These are phyloP conservation scores for Talpa occidentalis DNA, from an alignment of 2,113 vertebrate genomes.

Conservation along the genomic window DNA sequence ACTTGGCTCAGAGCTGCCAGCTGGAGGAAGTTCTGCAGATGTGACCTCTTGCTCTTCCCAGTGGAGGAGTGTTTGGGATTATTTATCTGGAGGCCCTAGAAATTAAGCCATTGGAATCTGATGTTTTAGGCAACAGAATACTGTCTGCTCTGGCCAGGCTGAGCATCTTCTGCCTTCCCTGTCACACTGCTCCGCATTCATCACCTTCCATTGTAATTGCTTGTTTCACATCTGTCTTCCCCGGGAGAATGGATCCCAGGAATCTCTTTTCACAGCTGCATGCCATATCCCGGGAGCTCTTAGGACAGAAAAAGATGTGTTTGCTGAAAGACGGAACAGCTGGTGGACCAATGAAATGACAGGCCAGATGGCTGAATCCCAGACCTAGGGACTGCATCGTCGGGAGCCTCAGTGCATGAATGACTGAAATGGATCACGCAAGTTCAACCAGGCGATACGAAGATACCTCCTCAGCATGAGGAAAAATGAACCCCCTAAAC, in stretches of 20 bases:
- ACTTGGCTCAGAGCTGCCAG: not conserved
- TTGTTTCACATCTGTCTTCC: slow-evolving; percentile 25
- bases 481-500: not conserved
- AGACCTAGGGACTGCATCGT: too few relatives aligned
- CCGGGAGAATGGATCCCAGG: not conserved
- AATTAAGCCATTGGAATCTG: slow-evolving; percentile 49
- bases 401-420: not conserved
- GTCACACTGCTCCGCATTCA: not conserved
- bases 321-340: not conserved
- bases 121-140: slow-evolving; percentile 42
- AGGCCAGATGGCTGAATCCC: not conserved
- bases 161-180: not conserved
- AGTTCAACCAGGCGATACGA: not conserved
- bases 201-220: not conserved
- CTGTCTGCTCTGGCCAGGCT: slow-evolving; percentile 1
- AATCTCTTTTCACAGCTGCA: not conserved
- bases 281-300: not conserved
- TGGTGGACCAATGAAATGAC: not conserved
- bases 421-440: not conserved
- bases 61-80: not conserved
- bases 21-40: not conserved
- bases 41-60: slow-evolving; percentile 31
- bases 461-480: not conserved
- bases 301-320: not conserved
- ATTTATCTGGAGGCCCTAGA: slow-evolving; percentile 39